Conservation (phyloP, 2,113 vertebrate genomes). For the Ornithorhynchus anatinus region DNA sequence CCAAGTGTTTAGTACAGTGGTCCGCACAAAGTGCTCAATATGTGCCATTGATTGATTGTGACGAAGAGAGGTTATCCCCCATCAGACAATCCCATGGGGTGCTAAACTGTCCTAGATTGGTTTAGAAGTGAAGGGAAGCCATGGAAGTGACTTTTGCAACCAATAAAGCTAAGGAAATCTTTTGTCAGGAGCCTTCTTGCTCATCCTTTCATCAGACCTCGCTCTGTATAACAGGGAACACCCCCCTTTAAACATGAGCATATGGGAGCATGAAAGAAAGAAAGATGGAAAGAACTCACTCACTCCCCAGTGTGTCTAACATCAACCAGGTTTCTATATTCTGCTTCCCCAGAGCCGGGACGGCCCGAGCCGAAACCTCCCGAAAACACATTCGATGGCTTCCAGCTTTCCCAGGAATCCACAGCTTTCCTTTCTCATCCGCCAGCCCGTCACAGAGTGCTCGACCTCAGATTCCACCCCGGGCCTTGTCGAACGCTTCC, state of each 20-base stretch:
- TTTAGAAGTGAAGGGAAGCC: too few relatives aligned
- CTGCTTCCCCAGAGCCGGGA: neutral
- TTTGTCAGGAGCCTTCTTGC: too few relatives aligned
- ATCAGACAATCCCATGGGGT: too few relatives aligned
- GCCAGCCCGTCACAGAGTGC: neutral
- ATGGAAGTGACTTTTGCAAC: too few relatives aligned
- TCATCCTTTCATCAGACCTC: too few relatives aligned
- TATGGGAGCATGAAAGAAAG: neutral
- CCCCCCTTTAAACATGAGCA: neutral
- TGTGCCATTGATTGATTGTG: too few relatives aligned
- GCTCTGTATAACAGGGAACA: too few relatives aligned
- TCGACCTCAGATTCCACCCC: neutral
- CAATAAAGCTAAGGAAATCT: too few relatives aligned
- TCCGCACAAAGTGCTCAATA: too few relatives aligned
- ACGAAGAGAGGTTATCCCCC: too few relatives aligned
- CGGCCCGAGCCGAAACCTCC: neutral
- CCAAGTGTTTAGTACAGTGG: too few relatives aligned
- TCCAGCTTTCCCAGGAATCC: neutral
- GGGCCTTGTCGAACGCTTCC: neutral
- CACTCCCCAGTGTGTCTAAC: neutral
- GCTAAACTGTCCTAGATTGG: too few relatives aligned
- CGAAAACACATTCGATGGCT: neutral
- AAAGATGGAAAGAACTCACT: neutral
- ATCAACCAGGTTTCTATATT: neutral
- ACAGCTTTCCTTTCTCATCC: neutral